Base-by-base conservation (phyloP, 1,140 invertebrate species). In the Phocides pigmalion region DNA sequence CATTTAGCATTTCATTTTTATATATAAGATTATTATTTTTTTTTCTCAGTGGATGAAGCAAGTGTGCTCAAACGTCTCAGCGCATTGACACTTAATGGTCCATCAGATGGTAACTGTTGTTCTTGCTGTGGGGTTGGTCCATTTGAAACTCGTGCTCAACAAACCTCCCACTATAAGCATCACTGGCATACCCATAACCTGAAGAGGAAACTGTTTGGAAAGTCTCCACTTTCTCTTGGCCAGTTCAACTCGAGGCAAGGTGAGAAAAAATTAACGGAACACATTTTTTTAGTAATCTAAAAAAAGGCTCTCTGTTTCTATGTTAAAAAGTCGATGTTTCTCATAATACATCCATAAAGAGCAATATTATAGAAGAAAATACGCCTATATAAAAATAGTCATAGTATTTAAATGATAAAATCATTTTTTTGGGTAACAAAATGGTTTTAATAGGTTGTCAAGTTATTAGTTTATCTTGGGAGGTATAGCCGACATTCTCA, bases 131-230 rank as follows among this genome's bases (percentile, higher is more conserved):
- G 83, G n/a, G 87, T 89, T 0, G 91, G 91, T 1, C 91, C 91
- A 2, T 92, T 92, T 70, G 76, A 87, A 6, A 74, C 80, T 0
- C 64, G 90, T 12, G 78, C 80, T 0, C 80, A 90, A 46, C 90
- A 92, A 44, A 92, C 79, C 0, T 82, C 89, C 1, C 91, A 92
- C 63, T 92, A 92, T 51, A 91, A 91, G 62, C 68, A 92, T 20
- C 90, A 91, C 59, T 92, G 91, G 91, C 91, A 92, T 50, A 88
- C 84, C 4, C 81, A 91, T 49, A 92, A 92, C 53, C 68, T 92
- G 25, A 89, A 92, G 35, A 76, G 91, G 25, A 88, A 89, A 32
- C 67, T 92, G n/a, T 90, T 92, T 74, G 91, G 91, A 3, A 90
- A 87, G 62, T 9, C 72, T 5, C 61, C 91, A 3, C 61, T 92